A percentile compares a stretch with the other conserved stretches of the same genome.
Evolutionary conservation across 2,888 invertebrate species (phyloP).

Genomic region (Uropetala carovei): DNA sequence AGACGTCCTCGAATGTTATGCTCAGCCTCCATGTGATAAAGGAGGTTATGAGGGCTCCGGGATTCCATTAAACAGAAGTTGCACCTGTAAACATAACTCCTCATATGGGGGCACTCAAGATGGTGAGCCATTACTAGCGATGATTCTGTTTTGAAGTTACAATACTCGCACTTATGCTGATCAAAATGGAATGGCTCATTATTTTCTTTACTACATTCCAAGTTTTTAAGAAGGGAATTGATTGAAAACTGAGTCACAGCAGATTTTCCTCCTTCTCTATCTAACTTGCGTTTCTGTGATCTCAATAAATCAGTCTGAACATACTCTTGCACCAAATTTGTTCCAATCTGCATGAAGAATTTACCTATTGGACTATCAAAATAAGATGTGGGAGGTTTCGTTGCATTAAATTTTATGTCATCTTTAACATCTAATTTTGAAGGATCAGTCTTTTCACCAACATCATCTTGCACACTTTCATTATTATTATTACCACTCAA

Average conservation of each 20-base stretch:
- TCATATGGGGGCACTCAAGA: constrained; percentile 94
- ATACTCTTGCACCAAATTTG: constrained; percentile 93
- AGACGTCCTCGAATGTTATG: constrained; percentile 90
- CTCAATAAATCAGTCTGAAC: constrained; percentile 94
- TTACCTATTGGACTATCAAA: constrained; percentile 92
- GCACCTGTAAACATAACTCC: constrained; percentile 85
- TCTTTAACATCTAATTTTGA: constrained; percentile 67
- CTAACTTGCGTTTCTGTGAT: constrained; percentile 90
- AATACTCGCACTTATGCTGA: constrained; percentile 90
- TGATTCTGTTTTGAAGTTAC: constrained; percentile 93
- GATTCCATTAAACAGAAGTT: constrained; percentile 90
- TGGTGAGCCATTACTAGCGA: constrained; percentile 89
- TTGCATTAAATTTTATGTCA: constrained; percentile 42
- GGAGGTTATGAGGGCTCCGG: constrained; percentile 90
- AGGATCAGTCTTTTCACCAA: constrained; percentile 68
- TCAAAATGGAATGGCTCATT: constrained; percentile 87
- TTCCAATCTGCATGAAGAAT: constrained; percentile 93
- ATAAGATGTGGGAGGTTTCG: constrained; percentile 76
- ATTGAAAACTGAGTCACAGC: constrained; percentile 86
- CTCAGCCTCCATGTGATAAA: constrained; percentile 93
- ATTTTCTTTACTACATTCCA: constrained; percentile 90
- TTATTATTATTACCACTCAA: constrained; percentile 69
- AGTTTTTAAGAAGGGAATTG: constrained; percentile 87
- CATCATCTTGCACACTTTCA: constrained; percentile 66
- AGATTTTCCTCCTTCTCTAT: constrained; percentile 80